Evolutionary conservation across 2,113 vertebrate species (phyloP).

Genomic region (Oryzias woworae): DNA sequence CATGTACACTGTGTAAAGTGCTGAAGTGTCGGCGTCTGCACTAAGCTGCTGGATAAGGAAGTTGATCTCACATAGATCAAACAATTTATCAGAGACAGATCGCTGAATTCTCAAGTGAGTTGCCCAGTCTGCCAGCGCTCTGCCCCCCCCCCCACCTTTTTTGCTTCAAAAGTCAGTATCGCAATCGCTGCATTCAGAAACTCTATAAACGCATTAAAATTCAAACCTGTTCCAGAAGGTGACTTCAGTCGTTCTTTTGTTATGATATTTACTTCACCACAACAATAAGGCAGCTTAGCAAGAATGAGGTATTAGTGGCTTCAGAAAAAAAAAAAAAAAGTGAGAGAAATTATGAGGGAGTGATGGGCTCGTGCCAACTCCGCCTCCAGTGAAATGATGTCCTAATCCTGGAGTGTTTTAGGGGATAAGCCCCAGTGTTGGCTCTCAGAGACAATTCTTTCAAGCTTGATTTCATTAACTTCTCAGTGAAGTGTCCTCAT

Average conservation of each 20-base stretch:
- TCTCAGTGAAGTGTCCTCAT: slow-evolving; percentile 72
- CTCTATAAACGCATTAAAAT: slow-evolving; percentile 14
- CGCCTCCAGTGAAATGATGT: slow-evolving; percentile 64
- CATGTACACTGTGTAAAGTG: slow-evolving; percentile 10
- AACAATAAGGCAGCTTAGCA: slow-evolving; percentile 16
- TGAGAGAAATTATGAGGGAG: slow-evolving; percentile 53
- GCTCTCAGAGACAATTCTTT: slow-evolving; percentile 73
- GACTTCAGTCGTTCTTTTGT: slow-evolving; percentile 7
- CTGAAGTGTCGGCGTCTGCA: slow-evolving; percentile 35
- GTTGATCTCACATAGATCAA: slow-evolving; percentile 40
- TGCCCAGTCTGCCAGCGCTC: slow-evolving; percentile 24
- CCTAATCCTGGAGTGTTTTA: slow-evolving; percentile 70
- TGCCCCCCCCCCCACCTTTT: neutral
- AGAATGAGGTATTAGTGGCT: slow-evolving; percentile 22
- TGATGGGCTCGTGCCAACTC: slow-evolving; percentile 57
- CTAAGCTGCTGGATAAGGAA: slow-evolving; percentile 28
- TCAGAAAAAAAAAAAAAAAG: slow-evolving; percentile 42
- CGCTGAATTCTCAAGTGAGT: slow-evolving; percentile 35
- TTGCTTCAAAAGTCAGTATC: slow-evolving; percentile 6
- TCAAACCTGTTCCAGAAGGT: slow-evolving; percentile 1
- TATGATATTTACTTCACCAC: slow-evolving; percentile 23
- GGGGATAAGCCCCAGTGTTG: slow-evolving; percentile 64
- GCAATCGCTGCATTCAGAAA: slow-evolving; percentile 21
- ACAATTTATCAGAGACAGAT: slow-evolving; percentile 39
- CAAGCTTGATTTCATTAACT: slow-evolving; percentile 70